Evolutionary conservation across 1,140 invertebrate species (phyloP), one percentile per base, ranked within the genome.

Genomic region (Drosophila yakuba): DNA sequence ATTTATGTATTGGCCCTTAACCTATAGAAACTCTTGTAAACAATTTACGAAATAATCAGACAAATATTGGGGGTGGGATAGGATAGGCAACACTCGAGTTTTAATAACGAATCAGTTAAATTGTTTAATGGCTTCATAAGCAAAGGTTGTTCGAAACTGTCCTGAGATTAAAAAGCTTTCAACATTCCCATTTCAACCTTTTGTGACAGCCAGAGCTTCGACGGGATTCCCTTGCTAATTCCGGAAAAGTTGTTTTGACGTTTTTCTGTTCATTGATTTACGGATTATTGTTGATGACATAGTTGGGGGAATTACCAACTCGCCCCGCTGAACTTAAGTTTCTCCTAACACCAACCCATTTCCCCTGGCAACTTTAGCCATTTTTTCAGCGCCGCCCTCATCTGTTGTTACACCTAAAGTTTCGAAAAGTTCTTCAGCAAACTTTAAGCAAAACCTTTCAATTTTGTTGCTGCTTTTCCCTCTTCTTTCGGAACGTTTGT

Each of bases 201-300:
- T 41, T 67, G 54, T 59, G 71, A 57, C 71, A 67, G 48, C 50
- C 68, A 56, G 47, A 74, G 35, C 45, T 64, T 68, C 61, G 58
- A 6, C 25, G 7, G 15, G 8, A 15, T 1, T 45, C 61, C 56
- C 50, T 48, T 25, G 57, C n/a, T 57, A 61, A 72, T 48, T 52
- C 28, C 43, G 6, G 35, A 36, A 57, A 79, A 67, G 58, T 85
- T 66, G 67, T 79, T 85, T 80, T 74, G 78, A 47, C 64, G 43
- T 69, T 71, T 43, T 57, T 25, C 51, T 78, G 78, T 71, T 78
- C 79, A 85, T 85, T 84, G 81, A 84, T 85, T 85, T 78, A 85
- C 73, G 74, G 81, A 85, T 85, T 85, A 85, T 64, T 77, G 67
- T 76, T 36, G 44, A 64, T 58, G 51, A 47, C 43, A 58, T 15